Base-by-base conservation (phyloP, 1,140 invertebrate genomes). In the Hydropsyche tenuis region DNA sequence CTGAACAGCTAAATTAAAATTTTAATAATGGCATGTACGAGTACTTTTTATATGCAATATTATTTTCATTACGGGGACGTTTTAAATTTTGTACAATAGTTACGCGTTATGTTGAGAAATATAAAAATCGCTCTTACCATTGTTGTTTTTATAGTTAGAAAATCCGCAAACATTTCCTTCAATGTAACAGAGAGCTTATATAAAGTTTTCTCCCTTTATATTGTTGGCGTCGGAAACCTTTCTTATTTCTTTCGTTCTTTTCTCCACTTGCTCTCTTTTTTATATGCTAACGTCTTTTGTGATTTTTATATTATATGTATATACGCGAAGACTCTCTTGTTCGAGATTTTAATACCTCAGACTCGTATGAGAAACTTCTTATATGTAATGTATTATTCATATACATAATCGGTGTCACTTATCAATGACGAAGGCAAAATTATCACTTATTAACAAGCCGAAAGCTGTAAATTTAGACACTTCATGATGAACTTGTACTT, bases 101-200 rank as follows among this genome's bases (percentile, higher is more conserved):
- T n/a, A n/a, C n/a, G n/a, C n/a, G 3, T 37, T 9, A 37, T 9
- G 30, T 37, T 37, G 3, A 37, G 30, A 37, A 37, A 37, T 37
- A 37, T 37, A 37, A 37, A 37, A 37, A 37, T 37, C 30, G 3
- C 30, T 37, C 30, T 60, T 14, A 60, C 56, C 23, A 60, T 60
- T 60, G 56, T 60, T 60, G 56, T 60, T 60, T 60, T 60, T 60
- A 60, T 60, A 60, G 56, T 60, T 11, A 60, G 56, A 60, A 60
- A 60, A 60, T 60, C 23, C 56, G 56, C 56, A 60, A 60, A 60
- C 56, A 60, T 60, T 60, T 60, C 56, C 56, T 23, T 60, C 56
- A 60, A 60, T 27, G 56, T 60, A 60, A 60, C 20, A 18, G 56
- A 60, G 23, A 60, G 56, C 56, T 60, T 60, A 60, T 60, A 60